These are phyloP conservation scores for Phenganax marumi DNA, from an alignment of 92 coral and sea anemone genomes.

Conservation along the genomic window DNA sequence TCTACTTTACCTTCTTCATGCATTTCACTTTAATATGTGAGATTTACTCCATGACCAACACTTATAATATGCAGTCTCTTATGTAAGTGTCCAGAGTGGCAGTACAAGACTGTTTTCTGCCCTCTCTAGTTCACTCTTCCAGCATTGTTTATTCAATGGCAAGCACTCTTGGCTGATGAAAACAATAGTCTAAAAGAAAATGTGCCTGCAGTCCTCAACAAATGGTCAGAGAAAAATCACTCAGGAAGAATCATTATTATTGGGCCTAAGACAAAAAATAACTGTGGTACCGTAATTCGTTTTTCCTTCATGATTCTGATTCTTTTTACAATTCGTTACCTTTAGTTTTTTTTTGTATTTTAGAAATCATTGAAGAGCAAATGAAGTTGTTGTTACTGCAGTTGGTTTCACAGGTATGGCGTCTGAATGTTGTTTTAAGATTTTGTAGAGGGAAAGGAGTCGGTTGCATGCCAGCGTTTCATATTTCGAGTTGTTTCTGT, in stretches of 20 bases:
- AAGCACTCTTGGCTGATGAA: conserved; percentile 40
- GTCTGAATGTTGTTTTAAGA: neutral
- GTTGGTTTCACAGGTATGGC: conserved; percentile 26
- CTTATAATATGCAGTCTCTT: no score
- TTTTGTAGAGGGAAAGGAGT: neutral
- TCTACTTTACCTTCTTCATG: neutral
- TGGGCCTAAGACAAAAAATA: conserved; percentile 25
- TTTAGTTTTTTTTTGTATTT: neutral
- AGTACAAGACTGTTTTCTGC: neutral
- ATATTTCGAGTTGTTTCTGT: neutral
- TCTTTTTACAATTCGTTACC: neutral
- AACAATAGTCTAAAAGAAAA: conserved; percentile 6
- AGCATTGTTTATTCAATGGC: conserved; percentile 66
- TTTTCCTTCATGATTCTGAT: neutral
- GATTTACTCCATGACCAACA: neutral
- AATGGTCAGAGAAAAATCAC: conserved; percentile 58
- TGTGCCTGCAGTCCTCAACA: conserved; percentile 36
- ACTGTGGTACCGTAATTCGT: conserved; percentile 14
- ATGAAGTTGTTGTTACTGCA: conserved; percentile 9
- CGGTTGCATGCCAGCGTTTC: no score
- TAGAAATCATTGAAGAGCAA: conserved; percentile 26
- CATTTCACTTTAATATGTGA: neutral
- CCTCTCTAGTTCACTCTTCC: conserved; percentile 59
- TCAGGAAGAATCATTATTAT: conserved; percentile 63
- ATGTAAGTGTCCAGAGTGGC: neutral